phyloP scores from a whole-genome alignment of 92 coral and sea anemone species.

The Parazoanthus swiftii region DNA sequence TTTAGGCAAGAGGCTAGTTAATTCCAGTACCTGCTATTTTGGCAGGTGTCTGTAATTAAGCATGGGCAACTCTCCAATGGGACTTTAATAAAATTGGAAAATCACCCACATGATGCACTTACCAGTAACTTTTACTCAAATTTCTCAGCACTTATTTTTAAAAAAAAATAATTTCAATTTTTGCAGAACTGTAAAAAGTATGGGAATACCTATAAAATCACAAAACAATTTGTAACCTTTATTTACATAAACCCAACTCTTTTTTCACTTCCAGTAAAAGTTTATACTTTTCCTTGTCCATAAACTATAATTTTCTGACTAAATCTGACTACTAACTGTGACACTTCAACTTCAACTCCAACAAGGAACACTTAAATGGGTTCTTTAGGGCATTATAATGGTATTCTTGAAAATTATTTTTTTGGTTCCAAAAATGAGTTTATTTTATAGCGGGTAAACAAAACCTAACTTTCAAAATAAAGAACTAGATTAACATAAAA shows the following conservation, averaged over 20 bases:
- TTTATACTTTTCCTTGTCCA: neutral
- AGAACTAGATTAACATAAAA: neutral
- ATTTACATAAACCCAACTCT: too few species aligned
- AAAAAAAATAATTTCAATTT: too few species aligned
- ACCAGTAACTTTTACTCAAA: too few species aligned
- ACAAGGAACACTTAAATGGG: neutral
- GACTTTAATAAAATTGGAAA: neutral
- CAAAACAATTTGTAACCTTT: too few species aligned
- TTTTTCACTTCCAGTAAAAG: too few species aligned
- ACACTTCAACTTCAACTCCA: neutral
- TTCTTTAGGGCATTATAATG: constrained; percentile 2
- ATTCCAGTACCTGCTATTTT: neutral
- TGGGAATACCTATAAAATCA: too few species aligned
- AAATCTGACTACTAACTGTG: too few species aligned
- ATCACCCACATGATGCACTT: neutral
- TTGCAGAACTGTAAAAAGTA: neutral
- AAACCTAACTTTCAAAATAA: neutral
- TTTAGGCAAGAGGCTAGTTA: neutral
- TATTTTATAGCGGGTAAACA: neutral
- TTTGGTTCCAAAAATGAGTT: neutral
- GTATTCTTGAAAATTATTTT: neutral
- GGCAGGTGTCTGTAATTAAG: neutral
- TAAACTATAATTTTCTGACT: neutral
- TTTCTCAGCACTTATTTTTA: neutral
- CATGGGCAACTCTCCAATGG: neutral